Evolutionary conservation across 2,888 invertebrate species (phyloP).

Genomic region (Volucella zonaria): DNA sequence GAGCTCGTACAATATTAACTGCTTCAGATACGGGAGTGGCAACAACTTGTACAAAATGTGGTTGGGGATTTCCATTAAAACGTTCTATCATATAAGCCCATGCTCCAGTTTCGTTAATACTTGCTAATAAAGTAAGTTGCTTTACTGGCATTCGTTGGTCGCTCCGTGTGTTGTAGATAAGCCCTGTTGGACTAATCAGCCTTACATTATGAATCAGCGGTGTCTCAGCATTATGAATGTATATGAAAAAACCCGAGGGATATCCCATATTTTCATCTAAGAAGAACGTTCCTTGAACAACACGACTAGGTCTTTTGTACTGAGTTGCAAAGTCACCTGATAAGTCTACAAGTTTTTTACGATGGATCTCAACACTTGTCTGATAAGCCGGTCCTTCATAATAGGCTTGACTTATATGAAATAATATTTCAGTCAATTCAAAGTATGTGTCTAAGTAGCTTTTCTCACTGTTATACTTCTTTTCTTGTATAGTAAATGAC

Average conservation of each 20-base stretch:
- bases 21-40: slow-evolving; percentile 83
- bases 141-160: slow-evolving; percentile 83
- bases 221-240: slow-evolving; percentile 83
- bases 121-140: slow-evolving; percentile 83
- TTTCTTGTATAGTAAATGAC: slow-evolving; percentile 84
- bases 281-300: slow-evolving; percentile 84
- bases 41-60: slow-evolving; percentile 85
- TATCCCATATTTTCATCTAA: slow-evolving; percentile 84
- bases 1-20: slow-evolving; percentile 77
- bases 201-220: slow-evolving; percentile 84
- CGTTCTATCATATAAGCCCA: slow-evolving; percentile 86
- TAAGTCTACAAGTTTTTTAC: slow-evolving; percentile 74
- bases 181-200: slow-evolving; percentile 83
- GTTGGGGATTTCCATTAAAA: slow-evolving; percentile 84
- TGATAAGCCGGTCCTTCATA: slow-evolving; percentile 82
- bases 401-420: slow-evolving; percentile 83
- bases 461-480: slow-evolving; percentile 83
- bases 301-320: slow-evolving; percentile 75
- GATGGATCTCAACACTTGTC: slow-evolving; percentile 80
- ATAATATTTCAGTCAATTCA: slow-evolving; percentile 83
- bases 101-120: slow-evolving; percentile 84
- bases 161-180: slow-evolving; percentile 82
- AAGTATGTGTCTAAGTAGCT: slow-evolving; percentile 84
- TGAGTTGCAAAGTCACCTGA: slow-evolving; percentile 53
- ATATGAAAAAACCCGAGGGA: slow-evolving; percentile 84